Base-by-base conservation (phyloP, 2,888 invertebrate genomes). In the Agriopis marginaria region DNA sequence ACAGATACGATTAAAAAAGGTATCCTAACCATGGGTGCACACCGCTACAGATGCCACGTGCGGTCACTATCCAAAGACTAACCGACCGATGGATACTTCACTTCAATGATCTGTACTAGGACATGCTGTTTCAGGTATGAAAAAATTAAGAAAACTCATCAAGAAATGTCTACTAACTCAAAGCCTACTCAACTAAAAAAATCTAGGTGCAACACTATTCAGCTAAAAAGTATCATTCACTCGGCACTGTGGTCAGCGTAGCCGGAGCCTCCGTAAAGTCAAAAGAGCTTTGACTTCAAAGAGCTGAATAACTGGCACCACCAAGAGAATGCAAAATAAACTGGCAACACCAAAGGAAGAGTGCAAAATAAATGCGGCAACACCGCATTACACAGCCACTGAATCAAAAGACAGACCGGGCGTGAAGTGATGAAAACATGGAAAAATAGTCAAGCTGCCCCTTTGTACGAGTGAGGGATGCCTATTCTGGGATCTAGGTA, bases 241-340 rank as follows among this genome's bases (percentile, higher is more conserved):
- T 85, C 83, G 81, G 77, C 80, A 78, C 79, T 85, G 90, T 89
- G 92, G 91, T 91, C 91, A 92, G 88, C 86, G 77, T 75, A 81
- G 80, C 84, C 86, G 84, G 85, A 85, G 85, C 87, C 84, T 79
- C 82, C 72, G 83, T 86, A 81, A 85, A 90, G 86, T 91, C 90
- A 92, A 93, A 92, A 90, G 92, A 88, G 89, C 89, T 90, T 91
- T 90, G 86, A 91, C 91, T 90, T 94, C 93, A 94, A 94, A 94
- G 93, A 87, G 86, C 77, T 80, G 86, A 88, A 88, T 90, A 89
- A 91, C 91, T 89, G 89, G 86, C 87, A 87, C 82, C 88, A 87
- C 86, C 82, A 86, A 89, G 88, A 89, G 91, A 90, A 87, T 89
- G 87, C 84, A 89, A 89, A 90, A 90, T 90, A 90, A 88, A 90